phyloP scores from a whole-genome alignment of 2,797 vertebrate species.

The Falco rusticolus region DNA sequence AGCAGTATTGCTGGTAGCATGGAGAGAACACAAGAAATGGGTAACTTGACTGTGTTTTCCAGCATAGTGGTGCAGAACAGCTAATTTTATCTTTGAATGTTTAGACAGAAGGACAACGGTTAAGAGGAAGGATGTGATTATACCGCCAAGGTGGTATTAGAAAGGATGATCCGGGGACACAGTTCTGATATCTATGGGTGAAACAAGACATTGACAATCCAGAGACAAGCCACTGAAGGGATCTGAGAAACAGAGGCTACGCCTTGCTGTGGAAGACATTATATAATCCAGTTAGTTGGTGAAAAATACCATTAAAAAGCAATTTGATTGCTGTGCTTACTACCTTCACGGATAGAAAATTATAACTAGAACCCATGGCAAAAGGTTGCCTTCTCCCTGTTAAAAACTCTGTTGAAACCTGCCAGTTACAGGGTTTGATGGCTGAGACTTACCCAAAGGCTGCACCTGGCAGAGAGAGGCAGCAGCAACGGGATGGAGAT shows the following conservation, averaged over 20 bases:
- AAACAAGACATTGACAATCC: background rate
- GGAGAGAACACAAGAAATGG: background rate
- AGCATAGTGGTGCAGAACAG: background rate
- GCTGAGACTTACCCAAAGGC: background rate
- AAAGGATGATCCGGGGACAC: background rate
- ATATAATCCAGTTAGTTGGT: background rate
- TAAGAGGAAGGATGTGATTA: background rate
- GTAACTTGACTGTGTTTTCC: background rate
- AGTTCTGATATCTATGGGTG: background rate
- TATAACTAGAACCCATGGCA: background rate
- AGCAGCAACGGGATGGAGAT: background rate
- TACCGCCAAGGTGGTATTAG: background rate
- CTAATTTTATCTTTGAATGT: background rate
- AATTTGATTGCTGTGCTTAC: background rate
- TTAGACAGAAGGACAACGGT: background rate
- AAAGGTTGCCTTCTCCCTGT: background rate
- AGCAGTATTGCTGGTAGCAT: background rate
- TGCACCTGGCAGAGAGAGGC: background rate
- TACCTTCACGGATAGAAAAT: background rate
- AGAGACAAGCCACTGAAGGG: background rate
- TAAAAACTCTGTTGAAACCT: background rate
- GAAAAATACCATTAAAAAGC: background rate
- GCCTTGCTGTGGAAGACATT: background rate
- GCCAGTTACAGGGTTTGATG: background rate
- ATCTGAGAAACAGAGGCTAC: background rate